These are phyloP conservation scores for Macrochelys suwanniensis DNA, from an alignment of 2,797 vertebrate genomes.

Conservation along the genomic window DNA sequence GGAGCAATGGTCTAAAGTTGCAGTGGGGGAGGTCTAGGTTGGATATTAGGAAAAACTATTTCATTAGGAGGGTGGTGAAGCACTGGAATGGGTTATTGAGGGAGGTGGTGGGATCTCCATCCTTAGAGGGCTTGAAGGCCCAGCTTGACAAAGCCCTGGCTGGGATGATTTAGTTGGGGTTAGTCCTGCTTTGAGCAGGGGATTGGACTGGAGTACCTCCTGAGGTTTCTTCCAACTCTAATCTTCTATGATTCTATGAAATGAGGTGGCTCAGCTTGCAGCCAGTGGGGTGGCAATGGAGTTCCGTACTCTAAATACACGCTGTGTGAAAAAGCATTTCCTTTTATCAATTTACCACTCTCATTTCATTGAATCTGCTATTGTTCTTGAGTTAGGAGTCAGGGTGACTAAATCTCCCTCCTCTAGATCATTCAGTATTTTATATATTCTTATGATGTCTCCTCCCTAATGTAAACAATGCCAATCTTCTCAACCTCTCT, in stretches of 20 bases:
- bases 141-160: too few species aligned
- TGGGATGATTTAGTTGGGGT: too few species aligned
- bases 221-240: too few species aligned
- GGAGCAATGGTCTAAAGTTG: too few species aligned
- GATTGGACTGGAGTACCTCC: too few species aligned
- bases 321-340: neutral
- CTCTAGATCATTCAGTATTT: neutral
- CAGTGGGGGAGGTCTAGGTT: too few species aligned
- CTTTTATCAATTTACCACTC: neutral
- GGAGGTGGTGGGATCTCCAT: too few species aligned
- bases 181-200: too few species aligned
- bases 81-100: too few species aligned
- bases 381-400: neutral
- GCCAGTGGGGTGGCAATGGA: neutral
- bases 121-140: too few species aligned
- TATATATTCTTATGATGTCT: neutral
- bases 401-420: neutral
- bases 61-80: too few species aligned
- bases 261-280: neutral
- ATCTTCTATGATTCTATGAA: neutral
- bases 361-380: neutral
- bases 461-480: neutral
- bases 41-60: too few species aligned
- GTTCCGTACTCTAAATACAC: neutral
- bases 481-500: neutral